Percentiles rank a stretch among this genome's conserved stretches.
Conservation (phyloP, 1,140 invertebrate species). For the Penaeus indicus region DNA sequence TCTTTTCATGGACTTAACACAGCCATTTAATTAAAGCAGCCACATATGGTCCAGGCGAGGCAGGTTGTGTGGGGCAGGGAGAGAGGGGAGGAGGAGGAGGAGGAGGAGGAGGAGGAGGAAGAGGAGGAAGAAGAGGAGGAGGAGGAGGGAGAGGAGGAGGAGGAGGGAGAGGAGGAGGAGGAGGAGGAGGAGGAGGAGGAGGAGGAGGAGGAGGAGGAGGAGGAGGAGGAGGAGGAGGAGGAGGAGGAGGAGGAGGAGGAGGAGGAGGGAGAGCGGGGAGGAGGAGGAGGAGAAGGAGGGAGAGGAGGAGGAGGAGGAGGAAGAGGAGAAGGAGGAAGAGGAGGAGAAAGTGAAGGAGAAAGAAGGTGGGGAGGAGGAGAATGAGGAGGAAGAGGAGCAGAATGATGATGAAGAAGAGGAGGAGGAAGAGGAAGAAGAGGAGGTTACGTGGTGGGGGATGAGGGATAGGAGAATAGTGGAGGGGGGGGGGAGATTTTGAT, state of each 20-base stretch:
- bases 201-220: not conserved
- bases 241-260: not conserved
- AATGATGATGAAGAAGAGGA: not conserved
- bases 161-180: not conserved
- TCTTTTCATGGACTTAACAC: not conserved
- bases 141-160: too few relatives aligned
- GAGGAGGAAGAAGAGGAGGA: too few relatives aligned
- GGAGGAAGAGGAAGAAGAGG: too few relatives aligned
- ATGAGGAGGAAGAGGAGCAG: not conserved
- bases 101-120: too few relatives aligned
- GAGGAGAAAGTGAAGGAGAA: not conserved
- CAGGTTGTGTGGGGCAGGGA: too few relatives aligned
- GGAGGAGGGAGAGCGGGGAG: not conserved
- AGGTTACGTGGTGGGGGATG: too few relatives aligned
- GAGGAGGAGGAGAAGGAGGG: not conserved
- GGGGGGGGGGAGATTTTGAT: too few relatives aligned
- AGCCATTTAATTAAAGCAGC: not conserved
- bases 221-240: not conserved
- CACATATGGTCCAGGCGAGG: too few relatives aligned
- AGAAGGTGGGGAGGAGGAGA: not conserved
- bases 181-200: not conserved
- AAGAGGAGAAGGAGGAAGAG: not conserved
- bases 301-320: too few relatives aligned
- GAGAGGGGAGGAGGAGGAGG: too few relatives aligned
- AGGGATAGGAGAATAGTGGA: too few relatives aligned